Evolutionary conservation across 2,888 invertebrate genomes (phyloP), one percentile per base, ranked within the genome.

Genomic region (Panopea generosa): DNA sequence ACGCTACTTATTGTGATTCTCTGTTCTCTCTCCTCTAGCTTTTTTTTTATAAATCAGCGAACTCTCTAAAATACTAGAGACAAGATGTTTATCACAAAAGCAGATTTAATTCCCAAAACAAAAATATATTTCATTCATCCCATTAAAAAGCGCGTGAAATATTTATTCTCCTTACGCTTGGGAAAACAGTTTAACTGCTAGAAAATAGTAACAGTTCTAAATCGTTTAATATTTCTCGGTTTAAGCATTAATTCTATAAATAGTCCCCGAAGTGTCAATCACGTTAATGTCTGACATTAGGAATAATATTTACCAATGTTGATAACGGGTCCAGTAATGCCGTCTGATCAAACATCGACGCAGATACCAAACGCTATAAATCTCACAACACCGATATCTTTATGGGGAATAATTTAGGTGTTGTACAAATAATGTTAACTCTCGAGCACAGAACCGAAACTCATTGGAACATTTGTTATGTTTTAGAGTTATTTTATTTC

Each of bases 201-300:
- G 59, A 50, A 67, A 49, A 38, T 56, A 29, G 67, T 67, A 67
- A 67, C 49, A 27, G 49, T 67, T 67, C 67, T 38, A 50, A 67
- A 40, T 57, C 67, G 57, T 67, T 67, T 67, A 67, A 67, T 67
- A 67, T 50, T 56, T 59, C 40, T 57, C 59, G 49, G 26, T 67
- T 67, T 57, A 29, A 67, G 56, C 67, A 50, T 67, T 50, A 49
- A 57, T 57, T 40, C 67, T 57, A 67, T 67, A 50, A 67, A 50
- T 59, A 57, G 67, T 67, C 67, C 67, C 67, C 4, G 50, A 50
- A 57, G 67, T 67, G 67, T 33, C 67, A 67, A 67, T 67, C 67
- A 67, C 20, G 16, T 29, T 67, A 38, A 38, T 67, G 43, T 43
- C 65, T 43, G 38, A 55, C 45, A 53, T 47, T 65, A 55, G 45